A percentile compares a stretch with the other conserved stretches of the same genome.
Evolutionary conservation across 2,888 invertebrate species (phyloP).

Genomic region (Rhagophthalmus giganteus): DNA sequence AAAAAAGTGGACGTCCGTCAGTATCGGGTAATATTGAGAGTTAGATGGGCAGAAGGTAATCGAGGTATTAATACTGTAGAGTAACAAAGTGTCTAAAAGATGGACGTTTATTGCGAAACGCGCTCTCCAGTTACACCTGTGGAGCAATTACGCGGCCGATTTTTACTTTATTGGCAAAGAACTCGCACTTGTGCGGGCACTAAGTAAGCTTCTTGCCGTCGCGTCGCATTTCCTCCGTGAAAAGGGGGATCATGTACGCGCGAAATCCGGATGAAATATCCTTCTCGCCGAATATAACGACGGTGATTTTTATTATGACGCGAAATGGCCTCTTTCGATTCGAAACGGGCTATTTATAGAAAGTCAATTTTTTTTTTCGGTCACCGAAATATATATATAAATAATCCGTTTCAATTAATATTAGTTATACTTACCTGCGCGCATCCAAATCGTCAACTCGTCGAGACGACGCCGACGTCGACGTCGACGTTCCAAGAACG

Average conservation of each 20-base stretch:
- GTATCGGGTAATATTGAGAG: conserved; percentile 30
- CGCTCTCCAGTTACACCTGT: conserved; percentile 20
- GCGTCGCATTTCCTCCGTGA: conserved; percentile 37
- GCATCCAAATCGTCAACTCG: too few relatives aligned
- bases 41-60: conserved; percentile 37
- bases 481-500: too few relatives aligned
- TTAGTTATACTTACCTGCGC: too few relatives aligned
- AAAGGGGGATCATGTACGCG: conserved; percentile 42
- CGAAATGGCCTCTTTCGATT: conserved; percentile 22
- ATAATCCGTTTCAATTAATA: too few relatives aligned
- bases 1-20: conserved; percentile 22
- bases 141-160: conserved; percentile 21
- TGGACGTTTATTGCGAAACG: conserved; percentile 33
- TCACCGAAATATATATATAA: too few relatives aligned
- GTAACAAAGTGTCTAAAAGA: conserved; percentile 23
- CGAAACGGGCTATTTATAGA: conserved; percentile 17
- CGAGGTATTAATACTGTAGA: conserved; percentile 29
- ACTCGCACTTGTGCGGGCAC: conserved; percentile 27
- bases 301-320: conserved; percentile 35
- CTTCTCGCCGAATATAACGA: conserved; percentile 42
- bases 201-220: conserved; percentile 24
- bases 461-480: too few relatives aligned
- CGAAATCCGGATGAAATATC: conserved; percentile 45
- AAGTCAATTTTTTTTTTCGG: not conserved
- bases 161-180: conserved; percentile 32